Percentiles rank a stretch among this genome's conserved stretches.
phyloP scores from a whole-genome alignment of 2,797 vertebrate genomes.

The Etheostoma nigrum region DNA sequence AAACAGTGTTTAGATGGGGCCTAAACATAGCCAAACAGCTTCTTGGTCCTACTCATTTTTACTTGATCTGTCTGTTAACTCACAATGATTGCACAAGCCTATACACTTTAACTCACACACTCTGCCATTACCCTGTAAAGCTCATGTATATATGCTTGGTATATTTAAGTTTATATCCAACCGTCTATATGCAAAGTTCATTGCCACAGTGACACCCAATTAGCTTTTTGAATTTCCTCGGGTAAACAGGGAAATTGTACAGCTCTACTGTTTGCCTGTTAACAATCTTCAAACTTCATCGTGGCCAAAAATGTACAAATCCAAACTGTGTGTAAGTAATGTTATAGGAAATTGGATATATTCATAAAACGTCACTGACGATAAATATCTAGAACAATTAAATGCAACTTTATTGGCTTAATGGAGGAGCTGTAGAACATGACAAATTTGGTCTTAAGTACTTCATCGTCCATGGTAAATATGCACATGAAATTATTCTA shows the following conservation, averaged over 20 bases:
- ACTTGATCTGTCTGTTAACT: slow-evolving; percentile 34
- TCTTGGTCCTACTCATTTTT: slow-evolving; percentile 31
- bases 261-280: background rate
- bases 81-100: slow-evolving; percentile 18
- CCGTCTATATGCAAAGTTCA: too few relatives aligned
- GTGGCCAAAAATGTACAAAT: too few relatives aligned
- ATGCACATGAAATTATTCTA: background rate
- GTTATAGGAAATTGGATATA: background rate
- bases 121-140: background rate
- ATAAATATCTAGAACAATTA: too few relatives aligned
- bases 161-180: background rate
- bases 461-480: background rate
- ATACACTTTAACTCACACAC: slow-evolving; percentile 7
- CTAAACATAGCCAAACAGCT: slow-evolving; percentile 5
- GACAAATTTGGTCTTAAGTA: background rate
- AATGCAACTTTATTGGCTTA: background rate
- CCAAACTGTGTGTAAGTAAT: background rate
- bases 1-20: slow-evolving; percentile 9
- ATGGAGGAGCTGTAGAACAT: background rate
- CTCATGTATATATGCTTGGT: background rate
- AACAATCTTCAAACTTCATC: too few relatives aligned
- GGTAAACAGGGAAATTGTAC: too few relatives aligned
- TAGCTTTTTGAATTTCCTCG: too few relatives aligned
- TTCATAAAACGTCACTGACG: background rate
- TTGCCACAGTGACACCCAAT: too few relatives aligned